These are phyloP conservation scores for Marcusenius ussheri DNA, from an alignment of 2,113 vertebrate genomes.

Conservation along the genomic window DNA sequence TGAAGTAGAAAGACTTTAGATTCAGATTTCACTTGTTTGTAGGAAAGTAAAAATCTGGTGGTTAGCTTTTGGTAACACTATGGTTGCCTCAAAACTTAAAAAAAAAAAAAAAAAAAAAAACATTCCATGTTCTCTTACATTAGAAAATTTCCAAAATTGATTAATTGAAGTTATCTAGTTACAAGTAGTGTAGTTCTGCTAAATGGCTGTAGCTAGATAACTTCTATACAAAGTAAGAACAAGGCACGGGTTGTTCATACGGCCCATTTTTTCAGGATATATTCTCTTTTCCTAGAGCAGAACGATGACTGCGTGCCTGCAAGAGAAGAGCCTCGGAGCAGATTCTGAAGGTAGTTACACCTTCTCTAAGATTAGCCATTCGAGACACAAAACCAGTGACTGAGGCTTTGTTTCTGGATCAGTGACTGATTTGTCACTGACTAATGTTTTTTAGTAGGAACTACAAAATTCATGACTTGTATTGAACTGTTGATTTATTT, in stretches of 20 bases:
- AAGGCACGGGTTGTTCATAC: background rate
- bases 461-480: background rate
- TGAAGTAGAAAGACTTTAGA: background rate
- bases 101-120: background rate
- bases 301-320: conserved; percentile 1
- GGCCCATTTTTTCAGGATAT: background rate
- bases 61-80: background rate
- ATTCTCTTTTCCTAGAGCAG: conserved; percentile 15
- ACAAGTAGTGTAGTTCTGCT: background rate
- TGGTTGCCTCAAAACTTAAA: background rate
- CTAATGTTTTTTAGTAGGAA: background rate
- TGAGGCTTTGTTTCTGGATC: background rate
- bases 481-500: background rate
- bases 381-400: background rate
- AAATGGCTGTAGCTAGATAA: background rate
- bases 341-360: background rate
- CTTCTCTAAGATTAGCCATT: background rate
- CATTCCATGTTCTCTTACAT: background rate
- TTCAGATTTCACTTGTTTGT: background rate
- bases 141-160: background rate
- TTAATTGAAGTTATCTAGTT: background rate
- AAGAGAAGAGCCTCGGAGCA: conserved; percentile 6
- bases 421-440: background rate
- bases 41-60: background rate
- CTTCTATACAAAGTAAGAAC: background rate